Base-by-base conservation (phyloP, 2,888 invertebrate genomes). In the Drosophila sordidula region DNA sequence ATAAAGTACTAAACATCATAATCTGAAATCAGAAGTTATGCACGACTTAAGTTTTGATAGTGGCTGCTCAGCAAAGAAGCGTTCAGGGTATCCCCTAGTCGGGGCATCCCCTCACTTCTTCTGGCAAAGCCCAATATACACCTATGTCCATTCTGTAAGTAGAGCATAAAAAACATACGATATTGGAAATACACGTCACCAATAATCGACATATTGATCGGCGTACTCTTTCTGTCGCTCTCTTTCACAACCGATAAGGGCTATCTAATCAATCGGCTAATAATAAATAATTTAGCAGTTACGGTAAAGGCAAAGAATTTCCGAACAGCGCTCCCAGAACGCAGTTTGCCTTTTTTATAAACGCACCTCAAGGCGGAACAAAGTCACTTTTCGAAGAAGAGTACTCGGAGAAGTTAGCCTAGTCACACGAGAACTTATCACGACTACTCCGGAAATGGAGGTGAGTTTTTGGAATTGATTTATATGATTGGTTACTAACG, bases 231-330 rank as follows among this genome's bases (percentile, higher is more conserved):
- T 45, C 25, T 47, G 9, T 1, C 32, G 11, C 45, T 8, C 70
- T 59, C 14, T n/a, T 11, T 14, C 16, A 4, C 36, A 14, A 41
- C 38, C 44, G 45, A 57, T 67, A 46, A 50, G 22, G 49, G 64
- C 36, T 78, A 78, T 78, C 78, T 78, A 61, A 72, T 72, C 72
- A 59, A 54, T 55, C 29, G 4, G 12, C 5, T 58, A 59, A 34
- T 44, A 26, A 8, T 42, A n/a, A 22, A 9, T 9, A 26, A 25
- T 29, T 8, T 29, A 6, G n/a, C 26, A 22, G 22, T n/a, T 29
- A 6, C 36, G 25, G 29, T 32, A 36, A 54, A 26, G 6, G 26
- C 2, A 26, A 32, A 11, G 3, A 32, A 32, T 3, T 32, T 32
- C 3, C 3, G 32, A 32, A 4, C 3, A 4, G 4, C 4, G 32